Evolutionary conservation across 2,113 vertebrate species (phyloP).

Genomic region (Delphinapterus leucas): DNA sequence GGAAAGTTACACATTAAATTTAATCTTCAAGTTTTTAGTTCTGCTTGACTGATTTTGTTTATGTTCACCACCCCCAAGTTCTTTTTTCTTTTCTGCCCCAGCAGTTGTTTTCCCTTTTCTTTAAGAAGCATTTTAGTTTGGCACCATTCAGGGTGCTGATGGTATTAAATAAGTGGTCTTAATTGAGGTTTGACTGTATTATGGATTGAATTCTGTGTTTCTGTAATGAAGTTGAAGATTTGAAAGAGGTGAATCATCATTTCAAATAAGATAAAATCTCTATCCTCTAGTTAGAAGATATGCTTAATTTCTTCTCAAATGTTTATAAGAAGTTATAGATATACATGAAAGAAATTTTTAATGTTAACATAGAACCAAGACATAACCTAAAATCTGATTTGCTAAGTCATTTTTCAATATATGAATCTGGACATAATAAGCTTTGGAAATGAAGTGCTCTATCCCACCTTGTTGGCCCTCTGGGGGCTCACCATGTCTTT

Average conservation of each 20-base stretch:
- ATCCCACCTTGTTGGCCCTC: not conserved
- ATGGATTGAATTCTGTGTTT: not conserved
- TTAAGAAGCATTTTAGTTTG: not conserved
- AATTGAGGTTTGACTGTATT: not conserved
- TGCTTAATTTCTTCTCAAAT: conserved; percentile 5
- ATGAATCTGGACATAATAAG: not conserved
- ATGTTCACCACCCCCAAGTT: not conserved
- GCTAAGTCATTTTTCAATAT: not conserved
- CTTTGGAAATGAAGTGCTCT: not conserved
- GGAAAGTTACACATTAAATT: not conserved
- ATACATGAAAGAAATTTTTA: not conserved
- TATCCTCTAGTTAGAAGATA: not conserved
- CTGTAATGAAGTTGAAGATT: not conserved
- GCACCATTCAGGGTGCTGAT: not conserved
- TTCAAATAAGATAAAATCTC: not conserved
- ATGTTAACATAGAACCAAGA: not conserved
- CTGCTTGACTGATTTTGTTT: not conserved
- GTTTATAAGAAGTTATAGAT: not conserved
- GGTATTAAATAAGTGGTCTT: not conserved
- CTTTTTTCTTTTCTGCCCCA: not conserved
- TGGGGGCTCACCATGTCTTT: not conserved
- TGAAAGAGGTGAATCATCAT: not conserved
- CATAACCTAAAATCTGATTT: not conserved
- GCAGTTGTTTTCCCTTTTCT: not conserved
- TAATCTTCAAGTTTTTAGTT: conserved; percentile 40